Conservation (phyloP, 2,888 invertebrate genomes). For the Rutpela maculata region DNA sequence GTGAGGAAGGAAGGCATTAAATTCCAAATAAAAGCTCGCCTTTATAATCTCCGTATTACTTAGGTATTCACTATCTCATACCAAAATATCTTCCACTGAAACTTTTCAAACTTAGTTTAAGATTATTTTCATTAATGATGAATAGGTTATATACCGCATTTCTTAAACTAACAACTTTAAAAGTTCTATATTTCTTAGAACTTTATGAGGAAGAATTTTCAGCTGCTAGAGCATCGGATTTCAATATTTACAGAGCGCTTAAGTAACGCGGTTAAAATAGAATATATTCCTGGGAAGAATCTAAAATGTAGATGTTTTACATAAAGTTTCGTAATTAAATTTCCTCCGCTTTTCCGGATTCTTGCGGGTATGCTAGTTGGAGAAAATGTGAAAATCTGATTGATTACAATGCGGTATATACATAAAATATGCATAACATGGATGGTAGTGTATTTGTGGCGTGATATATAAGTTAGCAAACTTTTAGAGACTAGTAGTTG, state of each 20-base stretch:
- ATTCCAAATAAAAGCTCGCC: not conserved
- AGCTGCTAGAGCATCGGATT: constrained; percentile 2
- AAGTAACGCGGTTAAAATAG: constrained; percentile 23
- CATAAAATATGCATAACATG: not conserved
- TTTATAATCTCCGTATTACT: constrained; percentile 1
- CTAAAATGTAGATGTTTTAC: constrained; percentile 11
- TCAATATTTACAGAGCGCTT: constrained; percentile 25
- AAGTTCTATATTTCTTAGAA: constrained; percentile 22
- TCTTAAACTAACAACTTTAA: constrained; percentile 29
- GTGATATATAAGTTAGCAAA: not conserved
- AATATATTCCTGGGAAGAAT: constrained; percentile 8
- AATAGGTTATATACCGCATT: constrained; percentile 18
- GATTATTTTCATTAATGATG: constrained; percentile 21
- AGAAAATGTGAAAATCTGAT: not conserved
- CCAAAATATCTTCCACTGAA: not conserved
- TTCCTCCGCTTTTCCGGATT: constrained; percentile 3
- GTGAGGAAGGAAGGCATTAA: not conserved
- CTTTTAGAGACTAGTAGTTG: not conserved
- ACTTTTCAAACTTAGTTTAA: not conserved
- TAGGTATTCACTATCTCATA: not conserved
- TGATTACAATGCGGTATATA: not conserved
- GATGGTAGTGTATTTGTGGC: not conserved
- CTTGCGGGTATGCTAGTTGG: not conserved
- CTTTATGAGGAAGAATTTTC: constrained; percentile 24
- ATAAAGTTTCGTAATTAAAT: constrained; percentile 16